A percentile compares a stretch with the other conserved stretches of the same genome.
Conservation (phyloP, 2,797 vertebrate species). For the Pseudochromis fuscus region DNA sequence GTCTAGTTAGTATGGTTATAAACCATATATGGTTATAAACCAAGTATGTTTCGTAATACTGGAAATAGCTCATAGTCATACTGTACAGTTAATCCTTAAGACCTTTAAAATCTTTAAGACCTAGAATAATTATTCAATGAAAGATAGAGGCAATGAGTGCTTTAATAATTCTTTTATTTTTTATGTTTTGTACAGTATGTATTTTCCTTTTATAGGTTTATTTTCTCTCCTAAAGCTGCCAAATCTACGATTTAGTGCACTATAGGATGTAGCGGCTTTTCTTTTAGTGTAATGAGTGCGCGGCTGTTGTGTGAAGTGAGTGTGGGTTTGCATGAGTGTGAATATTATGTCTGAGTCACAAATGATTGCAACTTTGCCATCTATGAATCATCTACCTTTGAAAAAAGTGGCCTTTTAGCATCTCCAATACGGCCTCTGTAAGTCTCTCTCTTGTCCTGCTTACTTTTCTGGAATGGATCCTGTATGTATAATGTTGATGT, state of each 20-base stretch:
- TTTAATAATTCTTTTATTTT: slow-evolving; percentile 61
- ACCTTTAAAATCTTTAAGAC: slow-evolving; percentile 67
- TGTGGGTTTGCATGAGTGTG: slow-evolving; percentile 59
- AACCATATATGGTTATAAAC: slow-evolving; percentile 64
- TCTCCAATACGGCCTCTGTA: slow-evolving; percentile 71
- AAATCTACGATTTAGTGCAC: slow-evolving; percentile 69
- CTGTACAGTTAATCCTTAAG: slow-evolving; percentile 69
- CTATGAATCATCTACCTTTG: slow-evolving; percentile 75
- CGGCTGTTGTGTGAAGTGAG: slow-evolving; percentile 56
- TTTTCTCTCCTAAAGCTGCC: slow-evolving; percentile 72
- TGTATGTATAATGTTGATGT: slow-evolving; percentile 60
- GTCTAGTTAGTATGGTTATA: slow-evolving; percentile 61
- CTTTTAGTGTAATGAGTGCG: slow-evolving; percentile 55
- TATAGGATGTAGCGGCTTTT: slow-evolving; percentile 75
- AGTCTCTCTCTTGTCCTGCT: slow-evolving; percentile 59
- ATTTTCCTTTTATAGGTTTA: slow-evolving; percentile 65
- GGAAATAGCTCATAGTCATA: slow-evolving; percentile 57
- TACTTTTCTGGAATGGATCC: slow-evolving; percentile 59
- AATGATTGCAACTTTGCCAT: slow-evolving; percentile 61
- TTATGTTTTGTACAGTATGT: slow-evolving; percentile 64
- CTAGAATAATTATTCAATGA: slow-evolving; percentile 62
- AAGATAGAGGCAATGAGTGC: slow-evolving; percentile 67
- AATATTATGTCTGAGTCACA: slow-evolving; percentile 49
- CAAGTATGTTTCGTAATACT: slow-evolving; percentile 59
- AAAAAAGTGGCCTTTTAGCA: slow-evolving; percentile 85